phyloP scores from a whole-genome alignment of 1,140 invertebrate species.

The Bacillus rossius region DNA sequence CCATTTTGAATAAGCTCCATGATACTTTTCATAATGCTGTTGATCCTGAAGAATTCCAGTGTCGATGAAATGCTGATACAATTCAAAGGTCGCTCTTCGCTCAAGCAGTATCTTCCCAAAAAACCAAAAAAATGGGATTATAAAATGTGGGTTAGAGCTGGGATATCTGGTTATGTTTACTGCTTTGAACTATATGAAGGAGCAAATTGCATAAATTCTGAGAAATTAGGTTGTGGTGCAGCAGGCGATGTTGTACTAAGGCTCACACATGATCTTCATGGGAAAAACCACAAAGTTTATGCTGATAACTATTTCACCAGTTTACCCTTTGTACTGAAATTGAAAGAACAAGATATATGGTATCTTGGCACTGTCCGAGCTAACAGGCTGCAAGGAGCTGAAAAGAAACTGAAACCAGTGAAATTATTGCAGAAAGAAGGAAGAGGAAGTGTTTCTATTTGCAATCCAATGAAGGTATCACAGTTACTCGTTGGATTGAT shows the following conservation, averaged over 20 bases:
- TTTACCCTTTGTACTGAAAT: not conserved
- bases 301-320: conserved; percentile 9
- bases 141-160: conserved; percentile 24
- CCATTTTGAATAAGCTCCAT: conserved; percentile 14
- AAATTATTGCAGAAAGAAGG: conserved; percentile 21
- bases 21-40: conserved; percentile 24
- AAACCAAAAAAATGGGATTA: conserved; percentile 34
- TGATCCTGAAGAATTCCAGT: conserved; percentile 34
- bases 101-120: conserved; percentile 28
- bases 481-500: conserved; percentile 39
- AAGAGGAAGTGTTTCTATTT: conserved; percentile 3
- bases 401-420: conserved; percentile 35
- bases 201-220: not conserved
- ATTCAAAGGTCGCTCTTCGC: conserved; percentile 27
- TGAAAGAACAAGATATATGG: conserved; percentile 3
- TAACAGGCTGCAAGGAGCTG: conserved; percentile 27
- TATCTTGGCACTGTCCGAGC: conserved; percentile 1
- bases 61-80: conserved; percentile 33
- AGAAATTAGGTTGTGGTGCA: conserved; percentile 19
- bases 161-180: conserved; percentile 20
- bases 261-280: conserved; percentile 18
- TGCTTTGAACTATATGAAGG: conserved; percentile 26
- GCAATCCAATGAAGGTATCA: conserved; percentile 23
- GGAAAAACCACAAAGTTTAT: conserved; percentile 23
- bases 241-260: conserved; percentile 30